Evolutionary conservation across 2,113 vertebrate genomes (phyloP).

Genomic region (Balaeniceps rex): DNA sequence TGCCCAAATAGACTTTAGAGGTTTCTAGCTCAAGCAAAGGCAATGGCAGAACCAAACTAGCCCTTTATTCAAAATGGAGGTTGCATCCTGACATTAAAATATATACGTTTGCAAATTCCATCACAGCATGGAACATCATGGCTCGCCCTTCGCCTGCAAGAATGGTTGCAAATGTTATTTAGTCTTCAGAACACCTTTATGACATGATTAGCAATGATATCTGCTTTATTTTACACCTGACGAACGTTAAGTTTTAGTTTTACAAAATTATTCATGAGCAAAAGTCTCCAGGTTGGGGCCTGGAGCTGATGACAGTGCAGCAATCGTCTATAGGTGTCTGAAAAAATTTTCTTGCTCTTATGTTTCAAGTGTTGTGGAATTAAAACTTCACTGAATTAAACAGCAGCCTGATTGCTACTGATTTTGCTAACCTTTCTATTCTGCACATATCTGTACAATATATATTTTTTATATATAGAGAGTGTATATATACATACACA

Average conservation of each 20-base stretch:
- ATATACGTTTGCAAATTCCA: not conserved
- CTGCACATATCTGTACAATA: fast-evolving
- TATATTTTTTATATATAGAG: too few species aligned
- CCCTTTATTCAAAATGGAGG: not conserved
- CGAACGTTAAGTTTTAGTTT: not conserved
- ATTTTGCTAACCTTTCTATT: not conserved
- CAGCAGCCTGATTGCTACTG: not conserved
- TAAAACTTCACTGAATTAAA: not conserved
- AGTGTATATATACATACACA: too few species aligned
- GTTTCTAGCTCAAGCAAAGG: not conserved
- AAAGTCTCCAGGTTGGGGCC: not conserved
- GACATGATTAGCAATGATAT: not conserved
- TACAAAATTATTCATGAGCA: not conserved
- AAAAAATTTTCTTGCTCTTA: not conserved
- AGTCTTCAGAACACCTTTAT: not conserved
- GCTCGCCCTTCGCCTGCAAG: not conserved
- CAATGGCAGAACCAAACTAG: not conserved
- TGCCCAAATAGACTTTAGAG: not conserved
- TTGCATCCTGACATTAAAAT: not conserved
- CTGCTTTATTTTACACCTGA: not conserved
- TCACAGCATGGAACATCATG: not conserved
- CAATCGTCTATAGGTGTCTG: not conserved
- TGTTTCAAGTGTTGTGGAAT: not conserved
- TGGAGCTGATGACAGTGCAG: not conserved
- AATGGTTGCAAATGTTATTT: not conserved